These are phyloP conservation scores for Penelope pileata DNA, from an alignment of 2,113 vertebrate species.

Conservation along the genomic window DNA sequence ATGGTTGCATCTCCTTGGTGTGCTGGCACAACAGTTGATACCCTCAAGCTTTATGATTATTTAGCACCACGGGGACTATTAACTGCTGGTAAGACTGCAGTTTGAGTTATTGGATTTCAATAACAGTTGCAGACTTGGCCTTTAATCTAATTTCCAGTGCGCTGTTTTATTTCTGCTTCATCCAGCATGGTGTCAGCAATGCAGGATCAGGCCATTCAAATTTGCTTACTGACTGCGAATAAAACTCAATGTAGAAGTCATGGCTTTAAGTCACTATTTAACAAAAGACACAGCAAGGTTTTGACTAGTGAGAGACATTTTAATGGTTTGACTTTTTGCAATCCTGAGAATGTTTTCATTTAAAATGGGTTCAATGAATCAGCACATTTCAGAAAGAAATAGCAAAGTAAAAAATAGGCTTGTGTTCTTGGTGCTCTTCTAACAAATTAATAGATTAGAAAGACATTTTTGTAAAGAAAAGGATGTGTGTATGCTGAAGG, in stretches of 20 bases:
- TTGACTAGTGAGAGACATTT: background rate
- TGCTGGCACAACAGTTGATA: background rate
- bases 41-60: slow-evolving; percentile 59
- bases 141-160: slow-evolving; percentile 68
- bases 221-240: slow-evolving; percentile 24
- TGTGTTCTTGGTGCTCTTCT: background rate
- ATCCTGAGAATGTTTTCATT: background rate
- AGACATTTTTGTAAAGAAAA: background rate
- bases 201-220: slow-evolving; percentile 40
- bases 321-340: background rate
- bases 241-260: slow-evolving; percentile 20
- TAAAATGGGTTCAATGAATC: background rate
- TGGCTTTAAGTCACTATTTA: background rate
- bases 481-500: background rate
- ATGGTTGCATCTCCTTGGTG: slow-evolving; percentile 7
- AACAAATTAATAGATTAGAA: background rate
- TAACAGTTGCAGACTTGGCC: slow-evolving; percentile 63
- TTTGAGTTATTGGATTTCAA: slow-evolving; percentile 66
- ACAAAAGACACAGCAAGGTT: background rate
- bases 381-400: background rate
- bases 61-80: slow-evolving; percentile 61
- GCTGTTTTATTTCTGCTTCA: slow-evolving; percentile 62
- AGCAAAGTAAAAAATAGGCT: background rate
- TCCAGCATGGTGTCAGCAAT: slow-evolving; percentile 40
- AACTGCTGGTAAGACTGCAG: slow-evolving; percentile 62